phyloP scores from a whole-genome alignment of 2,113 vertebrate species.

The Anguilla rostrata region DNA sequence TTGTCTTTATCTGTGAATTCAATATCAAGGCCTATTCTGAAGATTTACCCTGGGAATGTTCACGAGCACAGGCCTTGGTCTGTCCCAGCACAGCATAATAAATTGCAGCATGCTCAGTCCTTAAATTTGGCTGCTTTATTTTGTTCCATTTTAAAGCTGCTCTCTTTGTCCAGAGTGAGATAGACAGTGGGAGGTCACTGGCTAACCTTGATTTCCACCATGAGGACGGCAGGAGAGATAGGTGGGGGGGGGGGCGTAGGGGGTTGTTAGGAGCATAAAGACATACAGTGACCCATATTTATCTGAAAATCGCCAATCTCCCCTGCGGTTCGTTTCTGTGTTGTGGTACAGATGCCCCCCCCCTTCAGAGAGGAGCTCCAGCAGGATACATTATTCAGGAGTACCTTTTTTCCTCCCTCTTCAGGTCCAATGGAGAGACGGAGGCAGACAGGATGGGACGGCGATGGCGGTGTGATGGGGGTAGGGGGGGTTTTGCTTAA shows the following conservation, averaged over 20 bases:
- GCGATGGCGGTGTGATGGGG: background rate
- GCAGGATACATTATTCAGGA: slow-evolving; percentile 28
- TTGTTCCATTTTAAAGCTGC: background rate
- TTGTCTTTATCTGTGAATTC: no score
- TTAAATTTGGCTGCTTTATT: no score
- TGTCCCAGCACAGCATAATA: background rate
- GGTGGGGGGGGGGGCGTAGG: background rate
- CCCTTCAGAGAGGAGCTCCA: background rate
- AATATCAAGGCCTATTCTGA: no score
- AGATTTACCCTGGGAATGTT: no score
- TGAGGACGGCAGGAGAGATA: slow-evolving; percentile 46
- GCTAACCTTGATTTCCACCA: slow-evolving; percentile 24
- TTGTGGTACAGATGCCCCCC: background rate
- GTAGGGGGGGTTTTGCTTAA: slow-evolving; percentile 18
- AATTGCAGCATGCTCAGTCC: background rate
- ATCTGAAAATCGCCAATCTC: background rate
- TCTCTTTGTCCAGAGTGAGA: background rate
- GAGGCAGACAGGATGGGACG: background rate
- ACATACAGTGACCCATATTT: background rate
- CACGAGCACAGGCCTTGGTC: background rate
- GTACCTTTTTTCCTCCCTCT: background rate
- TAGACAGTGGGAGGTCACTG: background rate
- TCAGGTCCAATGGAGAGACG: background rate
- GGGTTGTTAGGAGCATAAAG: background rate
- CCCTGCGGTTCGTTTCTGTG: background rate